Evolutionary conservation across 2,797 vertebrate genomes (phyloP).

Genomic region (Crypturellus tataupa): DNA sequence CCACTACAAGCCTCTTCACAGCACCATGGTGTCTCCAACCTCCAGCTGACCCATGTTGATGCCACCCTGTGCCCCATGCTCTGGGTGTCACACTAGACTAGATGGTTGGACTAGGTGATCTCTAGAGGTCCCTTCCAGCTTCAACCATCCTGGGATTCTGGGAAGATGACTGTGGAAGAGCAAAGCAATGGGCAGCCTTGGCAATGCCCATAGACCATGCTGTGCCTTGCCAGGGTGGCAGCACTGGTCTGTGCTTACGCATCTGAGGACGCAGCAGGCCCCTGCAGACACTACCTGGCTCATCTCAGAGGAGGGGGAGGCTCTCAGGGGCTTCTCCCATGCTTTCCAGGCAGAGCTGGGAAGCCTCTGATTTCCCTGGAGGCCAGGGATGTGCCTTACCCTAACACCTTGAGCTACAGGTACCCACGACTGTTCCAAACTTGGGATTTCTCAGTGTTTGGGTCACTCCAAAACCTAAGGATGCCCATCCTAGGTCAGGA

Average conservation of each 20-base stretch:
- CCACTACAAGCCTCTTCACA: background rate
- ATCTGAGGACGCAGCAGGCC: background rate
- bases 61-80: no score
- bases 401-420: background rate
- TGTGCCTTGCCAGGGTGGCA: background rate
- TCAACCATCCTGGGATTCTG: no score
- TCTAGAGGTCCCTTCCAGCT: no score
- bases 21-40: no score
- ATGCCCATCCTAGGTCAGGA: background rate
- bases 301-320: background rate
- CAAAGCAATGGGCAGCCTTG: background rate
- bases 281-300: rapidly evolving
- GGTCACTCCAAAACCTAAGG: background rate
- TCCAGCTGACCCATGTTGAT: background rate
- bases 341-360: background rate
- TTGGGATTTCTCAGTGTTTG: background rate
- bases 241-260: background rate
- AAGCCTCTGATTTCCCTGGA: background rate
- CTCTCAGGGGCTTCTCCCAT: background rate
- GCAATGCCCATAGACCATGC: no score
- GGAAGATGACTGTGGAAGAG: no score
- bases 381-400: background rate
- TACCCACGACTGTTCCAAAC: background rate
- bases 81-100: no score
- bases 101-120: no score